Evolutionary conservation across 2,113 vertebrate species (phyloP).

Genomic region (Nannospalax galili): DNA sequence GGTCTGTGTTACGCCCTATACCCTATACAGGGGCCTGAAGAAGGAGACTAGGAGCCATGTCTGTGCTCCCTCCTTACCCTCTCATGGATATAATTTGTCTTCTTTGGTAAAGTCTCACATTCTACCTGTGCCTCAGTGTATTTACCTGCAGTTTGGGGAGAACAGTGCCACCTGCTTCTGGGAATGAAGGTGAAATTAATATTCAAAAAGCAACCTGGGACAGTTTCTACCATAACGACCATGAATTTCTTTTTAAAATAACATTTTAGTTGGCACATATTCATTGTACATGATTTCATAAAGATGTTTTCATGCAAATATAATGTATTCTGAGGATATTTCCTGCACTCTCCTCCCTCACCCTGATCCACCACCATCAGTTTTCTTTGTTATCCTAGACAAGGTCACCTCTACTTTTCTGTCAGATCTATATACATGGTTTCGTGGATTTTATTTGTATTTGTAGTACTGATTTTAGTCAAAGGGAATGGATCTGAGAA

Average conservation of each 20-base stretch:
- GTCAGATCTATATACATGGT: neutral
- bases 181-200: no score
- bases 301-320: neutral
- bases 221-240: no score
- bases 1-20: neutral
- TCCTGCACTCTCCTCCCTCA: neutral
- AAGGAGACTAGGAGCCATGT: accelerated
- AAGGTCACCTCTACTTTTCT: neutral
- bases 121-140: neutral
- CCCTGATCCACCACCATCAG: neutral
- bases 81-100: neutral
- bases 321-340: neutral
- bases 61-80: no score
- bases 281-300: neutral
- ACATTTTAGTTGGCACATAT: neutral
- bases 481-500: neutral
- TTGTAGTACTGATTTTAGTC: neutral
- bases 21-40: accelerated
- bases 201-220: neutral
- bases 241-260: neutral
- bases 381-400: neutral
- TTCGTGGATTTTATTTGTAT: neutral
- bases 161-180: neutral
- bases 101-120: neutral
- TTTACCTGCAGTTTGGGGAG: neutral